A percentile compares a stretch with the other conserved stretches of the same genome.
Evolutionary conservation across 2,113 vertebrate genomes (phyloP).

Genomic region (Colistium nudipinnis): DNA sequence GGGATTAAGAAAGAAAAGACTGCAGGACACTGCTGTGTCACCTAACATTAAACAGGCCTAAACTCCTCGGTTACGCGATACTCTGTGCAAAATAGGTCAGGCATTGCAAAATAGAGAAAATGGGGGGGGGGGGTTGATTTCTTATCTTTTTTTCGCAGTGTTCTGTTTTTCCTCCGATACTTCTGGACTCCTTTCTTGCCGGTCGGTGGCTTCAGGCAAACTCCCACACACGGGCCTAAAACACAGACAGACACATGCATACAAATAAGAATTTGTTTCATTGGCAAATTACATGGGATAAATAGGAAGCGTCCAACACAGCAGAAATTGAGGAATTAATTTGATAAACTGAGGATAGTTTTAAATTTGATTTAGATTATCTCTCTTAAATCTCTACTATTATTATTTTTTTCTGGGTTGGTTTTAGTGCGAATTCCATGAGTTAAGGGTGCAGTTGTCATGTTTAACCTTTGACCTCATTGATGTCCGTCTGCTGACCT

Average conservation of each 20-base stretch:
- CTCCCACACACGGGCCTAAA: not conserved
- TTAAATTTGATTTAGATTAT: no score
- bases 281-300: not conserved
- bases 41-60: constrained; percentile 78
- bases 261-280: not conserved
- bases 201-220: constrained; percentile 12
- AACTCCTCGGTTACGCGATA: constrained; percentile 79
- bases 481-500: not conserved
- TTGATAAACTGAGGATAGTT: no score
- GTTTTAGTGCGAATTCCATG: no score
- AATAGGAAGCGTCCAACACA: no score
- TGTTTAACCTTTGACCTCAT: not conserved
- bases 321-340: no score
- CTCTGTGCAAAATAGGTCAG: constrained; percentile 78
- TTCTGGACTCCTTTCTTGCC: constrained; percentile 19
- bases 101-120: constrained; percentile 12
- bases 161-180: not conserved
- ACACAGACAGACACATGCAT: not conserved
- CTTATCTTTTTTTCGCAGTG: constrained; percentile 2
- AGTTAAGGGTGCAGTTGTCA: not conserved
- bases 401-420: no score
- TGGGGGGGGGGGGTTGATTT: constrained; percentile 27
- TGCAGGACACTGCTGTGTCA: constrained; percentile 78
- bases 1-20: constrained; percentile 73
- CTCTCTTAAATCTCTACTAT: no score